Conservation (phyloP, 2,797 vertebrate genomes). For the Peromyscus aztecus region DNA sequence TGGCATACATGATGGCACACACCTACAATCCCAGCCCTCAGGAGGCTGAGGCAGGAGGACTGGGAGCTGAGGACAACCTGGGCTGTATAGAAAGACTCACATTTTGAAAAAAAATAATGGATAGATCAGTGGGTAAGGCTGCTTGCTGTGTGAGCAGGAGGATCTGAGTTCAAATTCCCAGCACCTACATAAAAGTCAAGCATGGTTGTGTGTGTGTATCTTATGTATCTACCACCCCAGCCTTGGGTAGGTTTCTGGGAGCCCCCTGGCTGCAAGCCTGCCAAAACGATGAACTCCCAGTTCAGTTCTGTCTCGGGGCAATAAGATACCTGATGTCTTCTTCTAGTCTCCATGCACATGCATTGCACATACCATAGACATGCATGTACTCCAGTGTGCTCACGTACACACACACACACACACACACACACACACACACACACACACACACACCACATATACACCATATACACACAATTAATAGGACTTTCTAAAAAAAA, state of each 20-base stretch:
- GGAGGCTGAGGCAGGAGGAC: neutral
- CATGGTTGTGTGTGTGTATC: neutral
- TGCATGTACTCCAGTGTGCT: no score
- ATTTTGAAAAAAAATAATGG: neutral
- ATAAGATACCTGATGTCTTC: neutral
- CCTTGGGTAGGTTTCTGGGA: neutral
- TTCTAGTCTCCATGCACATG: neutral
- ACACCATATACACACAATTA: neutral
- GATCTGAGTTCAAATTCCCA: neutral
- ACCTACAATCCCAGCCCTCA: neutral
- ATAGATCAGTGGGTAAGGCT: neutral
- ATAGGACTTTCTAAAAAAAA: slow-evolving; percentile 1
- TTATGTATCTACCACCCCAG: no score
- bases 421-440: neutral
- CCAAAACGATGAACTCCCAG: neutral
- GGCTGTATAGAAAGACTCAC: neutral
- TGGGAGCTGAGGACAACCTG: neutral
- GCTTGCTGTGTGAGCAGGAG: neutral
- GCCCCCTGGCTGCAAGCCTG: neutral
- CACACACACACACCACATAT: neutral
- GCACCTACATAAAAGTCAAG: neutral
- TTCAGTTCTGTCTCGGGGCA: neutral
- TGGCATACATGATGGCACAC: neutral
- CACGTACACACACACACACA: neutral
- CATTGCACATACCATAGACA: neutral